These are phyloP conservation scores for Hoplodrina ambigua DNA, from an alignment of 2,888 invertebrate genomes.

Conservation along the genomic window DNA sequence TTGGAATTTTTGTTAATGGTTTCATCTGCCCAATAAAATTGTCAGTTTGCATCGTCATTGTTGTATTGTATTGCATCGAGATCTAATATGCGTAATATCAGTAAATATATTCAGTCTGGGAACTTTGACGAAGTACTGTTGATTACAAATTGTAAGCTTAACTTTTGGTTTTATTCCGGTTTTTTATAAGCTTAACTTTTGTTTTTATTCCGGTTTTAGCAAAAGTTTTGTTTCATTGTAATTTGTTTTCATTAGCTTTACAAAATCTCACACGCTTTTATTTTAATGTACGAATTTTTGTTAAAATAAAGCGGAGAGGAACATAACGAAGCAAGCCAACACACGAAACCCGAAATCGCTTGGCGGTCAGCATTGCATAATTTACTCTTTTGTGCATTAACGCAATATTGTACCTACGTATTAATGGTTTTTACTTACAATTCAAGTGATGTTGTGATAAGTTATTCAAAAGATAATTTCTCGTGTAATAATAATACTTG, in stretches of 20 bases:
- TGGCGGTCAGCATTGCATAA: slow-evolving; percentile 62
- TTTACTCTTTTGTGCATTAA: slow-evolving; percentile 64
- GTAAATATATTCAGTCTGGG: too few relatives aligned
- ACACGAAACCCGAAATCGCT: slow-evolving; percentile 57
- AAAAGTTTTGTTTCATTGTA: neutral
- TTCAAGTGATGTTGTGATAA: neutral
- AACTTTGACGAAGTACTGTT: too few relatives aligned
- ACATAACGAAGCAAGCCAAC: slow-evolving; percentile 53
- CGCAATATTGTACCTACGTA: slow-evolving; percentile 55
- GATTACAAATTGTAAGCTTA: too few relatives aligned
- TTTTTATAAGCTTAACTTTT: too few relatives aligned
- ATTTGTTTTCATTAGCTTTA: neutral
- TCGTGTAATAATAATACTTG: too few relatives aligned
- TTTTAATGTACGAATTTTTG: slow-evolving; percentile 17
- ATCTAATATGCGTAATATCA: too few relatives aligned
- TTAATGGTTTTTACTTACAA: slow-evolving; percentile 26
- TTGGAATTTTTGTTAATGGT: too few relatives aligned
- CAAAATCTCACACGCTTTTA: slow-evolving; percentile 20
- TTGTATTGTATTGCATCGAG: too few relatives aligned
- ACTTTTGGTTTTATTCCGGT: too few relatives aligned
- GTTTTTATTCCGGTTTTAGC: too few relatives aligned
- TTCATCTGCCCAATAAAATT: too few relatives aligned
- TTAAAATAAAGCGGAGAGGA: slow-evolving; percentile 34
- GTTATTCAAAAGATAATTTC: neutral
- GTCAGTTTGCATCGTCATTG: too few relatives aligned